Evolutionary conservation across 2,888 invertebrate genomes (phyloP).

Genomic region (Zygogramma bicolorata): DNA sequence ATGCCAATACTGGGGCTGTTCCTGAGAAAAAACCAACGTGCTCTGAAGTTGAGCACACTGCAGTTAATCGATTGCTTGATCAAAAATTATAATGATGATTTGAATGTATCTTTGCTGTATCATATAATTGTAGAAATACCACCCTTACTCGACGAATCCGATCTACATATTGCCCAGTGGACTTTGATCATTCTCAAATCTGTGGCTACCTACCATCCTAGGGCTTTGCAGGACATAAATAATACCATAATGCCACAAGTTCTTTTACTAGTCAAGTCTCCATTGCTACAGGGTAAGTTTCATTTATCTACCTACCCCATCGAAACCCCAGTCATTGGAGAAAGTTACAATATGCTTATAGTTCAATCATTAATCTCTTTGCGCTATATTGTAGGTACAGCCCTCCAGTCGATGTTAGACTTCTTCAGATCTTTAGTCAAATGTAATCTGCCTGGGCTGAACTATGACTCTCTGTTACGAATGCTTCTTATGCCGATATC

Average conservation of each 20-base stretch:
- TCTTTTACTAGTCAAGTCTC: constrained; percentile 88
- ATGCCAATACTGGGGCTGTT: constrained; percentile 94
- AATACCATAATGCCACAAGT: constrained; percentile 87
- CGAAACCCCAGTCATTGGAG: too few relatives aligned
- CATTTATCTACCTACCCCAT: neutral
- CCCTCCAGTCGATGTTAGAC: constrained; percentile 89
- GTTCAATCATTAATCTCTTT: too few relatives aligned
- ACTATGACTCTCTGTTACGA: constrained; percentile 84
- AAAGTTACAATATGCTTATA: too few relatives aligned
- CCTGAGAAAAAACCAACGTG: constrained; percentile 95
- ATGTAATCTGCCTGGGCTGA: constrained; percentile 79
- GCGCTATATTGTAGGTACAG: constrained; percentile 75
- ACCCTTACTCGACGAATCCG: constrained; percentile 90
- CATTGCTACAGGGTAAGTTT: constrained; percentile 85
- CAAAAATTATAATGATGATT: constrained; percentile 81
- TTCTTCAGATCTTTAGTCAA: constrained; percentile 93
- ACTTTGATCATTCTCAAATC: constrained; percentile 87
- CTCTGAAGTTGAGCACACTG: constrained; percentile 91
- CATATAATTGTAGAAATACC: constrained; percentile 90
- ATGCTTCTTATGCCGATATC: constrained; percentile 76
- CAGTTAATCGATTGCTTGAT: constrained; percentile 91
- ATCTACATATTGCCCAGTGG: constrained; percentile 96
- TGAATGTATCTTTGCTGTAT: constrained; percentile 77
- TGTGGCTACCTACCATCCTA: constrained; percentile 82
- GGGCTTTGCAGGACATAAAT: constrained; percentile 80